Conservation (phyloP, 2,888 invertebrate genomes). For the Cyclophora albipunctata region DNA sequence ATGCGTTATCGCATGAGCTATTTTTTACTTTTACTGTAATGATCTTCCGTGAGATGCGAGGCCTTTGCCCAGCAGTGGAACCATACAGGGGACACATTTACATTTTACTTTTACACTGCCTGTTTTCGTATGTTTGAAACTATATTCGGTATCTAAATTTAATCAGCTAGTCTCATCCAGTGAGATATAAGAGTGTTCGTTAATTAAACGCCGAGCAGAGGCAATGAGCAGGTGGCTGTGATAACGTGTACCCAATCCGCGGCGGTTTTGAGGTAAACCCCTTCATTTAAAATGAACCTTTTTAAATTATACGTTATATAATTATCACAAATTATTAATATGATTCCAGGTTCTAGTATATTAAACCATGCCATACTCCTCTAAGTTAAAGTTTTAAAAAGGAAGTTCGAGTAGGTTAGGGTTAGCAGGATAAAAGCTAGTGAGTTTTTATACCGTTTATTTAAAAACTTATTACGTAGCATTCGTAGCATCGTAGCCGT, state of each 20-base stretch:
- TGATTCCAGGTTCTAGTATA: background rate
- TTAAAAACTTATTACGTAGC: too few relatives aligned
- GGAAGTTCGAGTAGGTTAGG: too few relatives aligned
- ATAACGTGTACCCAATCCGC: conserved; percentile 54
- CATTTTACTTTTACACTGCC: conserved; percentile 4
- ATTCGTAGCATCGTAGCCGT: conserved; percentile 12
- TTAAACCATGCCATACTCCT: too few relatives aligned
- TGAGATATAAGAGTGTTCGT: conserved; percentile 18
- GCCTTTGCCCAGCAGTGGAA: too few relatives aligned
- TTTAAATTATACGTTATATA: conserved; percentile 4
- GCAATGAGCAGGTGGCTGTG: conserved; percentile 57
- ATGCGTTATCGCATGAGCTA: too few relatives aligned
- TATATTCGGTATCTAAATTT: conserved; percentile 3
- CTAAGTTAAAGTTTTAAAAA: too few relatives aligned
- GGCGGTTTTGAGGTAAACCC: conserved; percentile 51
- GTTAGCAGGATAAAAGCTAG: too few relatives aligned
- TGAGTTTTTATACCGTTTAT: too few relatives aligned
- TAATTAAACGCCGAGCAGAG: conserved; percentile 60
- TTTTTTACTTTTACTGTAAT: too few relatives aligned
- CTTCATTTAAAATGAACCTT: conserved; percentile 42
- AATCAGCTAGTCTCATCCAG: too few relatives aligned
- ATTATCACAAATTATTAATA: background rate
- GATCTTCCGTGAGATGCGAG: too few relatives aligned
- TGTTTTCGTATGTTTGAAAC: conserved; percentile 28
- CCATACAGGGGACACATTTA: too few relatives aligned